Conservation (phyloP, 2,888 invertebrate species). For the Bruchidius siliquastri region DNA sequence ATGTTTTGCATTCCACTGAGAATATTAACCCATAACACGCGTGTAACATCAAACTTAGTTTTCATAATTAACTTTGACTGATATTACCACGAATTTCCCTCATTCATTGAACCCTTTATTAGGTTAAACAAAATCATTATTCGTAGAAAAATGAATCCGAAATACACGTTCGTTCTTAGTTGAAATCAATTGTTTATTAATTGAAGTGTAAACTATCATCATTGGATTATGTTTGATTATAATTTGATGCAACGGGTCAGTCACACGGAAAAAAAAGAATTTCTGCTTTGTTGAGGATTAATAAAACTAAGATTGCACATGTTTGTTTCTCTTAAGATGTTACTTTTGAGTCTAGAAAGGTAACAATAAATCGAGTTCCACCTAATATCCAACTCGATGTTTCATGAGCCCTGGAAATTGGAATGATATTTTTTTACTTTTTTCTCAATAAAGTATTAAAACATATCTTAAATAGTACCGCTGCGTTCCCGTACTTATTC, state of each 20-base stretch:
- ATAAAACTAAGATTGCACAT: too few relatives aligned
- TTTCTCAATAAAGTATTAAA: too few relatives aligned
- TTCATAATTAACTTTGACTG: not conserved
- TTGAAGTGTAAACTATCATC: not conserved
- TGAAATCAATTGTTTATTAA: not conserved
- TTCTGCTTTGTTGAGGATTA: too few relatives aligned
- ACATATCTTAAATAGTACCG: too few relatives aligned
- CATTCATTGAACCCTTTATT: not conserved
- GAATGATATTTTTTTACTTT: too few relatives aligned
- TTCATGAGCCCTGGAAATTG: too few relatives aligned
- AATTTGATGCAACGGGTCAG: not conserved
- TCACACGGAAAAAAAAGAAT: too few relatives aligned
- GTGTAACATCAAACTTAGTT: not conserved
- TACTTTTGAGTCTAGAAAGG: too few relatives aligned
- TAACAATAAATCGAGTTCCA: too few relatives aligned
- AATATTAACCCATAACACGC: not conserved
- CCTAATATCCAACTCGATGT: too few relatives aligned
- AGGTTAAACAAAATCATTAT: not conserved
- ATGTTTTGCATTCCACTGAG: not conserved
- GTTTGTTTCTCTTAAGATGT: too few relatives aligned
- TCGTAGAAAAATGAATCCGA: not conserved
- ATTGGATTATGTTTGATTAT: not conserved
- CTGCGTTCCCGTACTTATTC: too few relatives aligned
- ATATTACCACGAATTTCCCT: not conserved
- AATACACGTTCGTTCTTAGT: not conserved